phyloP scores from a whole-genome alignment of 2,113 vertebrate genomes.

The Phylloscopus trochiloides region DNA sequence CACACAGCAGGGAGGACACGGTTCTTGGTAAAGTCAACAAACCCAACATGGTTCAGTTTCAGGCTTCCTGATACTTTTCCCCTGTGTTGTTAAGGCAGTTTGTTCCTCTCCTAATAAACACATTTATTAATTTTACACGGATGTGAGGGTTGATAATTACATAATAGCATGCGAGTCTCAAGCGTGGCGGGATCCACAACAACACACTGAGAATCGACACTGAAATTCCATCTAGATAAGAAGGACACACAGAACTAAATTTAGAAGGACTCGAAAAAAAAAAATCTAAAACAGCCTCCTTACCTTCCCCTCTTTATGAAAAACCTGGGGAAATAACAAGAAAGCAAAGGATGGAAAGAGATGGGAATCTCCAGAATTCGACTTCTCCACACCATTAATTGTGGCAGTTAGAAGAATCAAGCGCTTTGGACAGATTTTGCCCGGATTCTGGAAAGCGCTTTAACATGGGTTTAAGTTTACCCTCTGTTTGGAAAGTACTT shows the following conservation, averaged over 20 bases:
- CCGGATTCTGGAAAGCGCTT: conserved; percentile 64
- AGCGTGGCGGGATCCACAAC: not conserved
- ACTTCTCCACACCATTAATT: conserved; percentile 36
- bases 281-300: not conserved
- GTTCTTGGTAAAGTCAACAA: not conserved
- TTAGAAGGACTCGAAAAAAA: not conserved
- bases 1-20: rapidly evolving
- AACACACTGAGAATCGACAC: not conserved
- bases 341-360: not conserved
- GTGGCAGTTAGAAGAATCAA: conserved; percentile 45
- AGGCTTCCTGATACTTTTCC: not conserved
- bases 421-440: conserved; percentile 56
- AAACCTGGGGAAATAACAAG: not conserved
- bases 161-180: not conserved
- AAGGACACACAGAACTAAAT: not conserved
- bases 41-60: not conserved
- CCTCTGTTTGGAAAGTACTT: conserved; percentile 66
- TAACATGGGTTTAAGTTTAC: conserved; percentile 63
- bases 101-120: not conserved
- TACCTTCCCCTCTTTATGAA: not conserved
- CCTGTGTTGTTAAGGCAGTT: not conserved
- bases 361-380: not conserved
- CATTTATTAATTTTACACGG: not conserved
- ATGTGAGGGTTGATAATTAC: not conserved
- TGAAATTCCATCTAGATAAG: not conserved